Evolutionary conservation across 2,797 vertebrate species (phyloP), one percentile per base, ranked within the genome.

Genomic region (Carcharodon carcharias): DNA sequence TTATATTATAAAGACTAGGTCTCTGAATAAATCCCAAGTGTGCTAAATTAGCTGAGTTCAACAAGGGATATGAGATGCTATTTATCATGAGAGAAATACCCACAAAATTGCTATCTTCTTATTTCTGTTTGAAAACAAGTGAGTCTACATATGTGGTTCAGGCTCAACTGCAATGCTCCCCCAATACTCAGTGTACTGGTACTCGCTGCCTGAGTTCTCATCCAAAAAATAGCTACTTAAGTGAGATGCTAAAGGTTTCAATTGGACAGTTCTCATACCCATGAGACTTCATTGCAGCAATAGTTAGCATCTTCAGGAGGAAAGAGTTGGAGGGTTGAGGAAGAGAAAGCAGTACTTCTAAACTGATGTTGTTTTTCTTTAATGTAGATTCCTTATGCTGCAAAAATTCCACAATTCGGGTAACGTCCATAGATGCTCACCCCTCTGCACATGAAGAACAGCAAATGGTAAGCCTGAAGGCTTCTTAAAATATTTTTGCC

Each of bases 361-460:
- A 71, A 31, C 23, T 95, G 35, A 65, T 26, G 1, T 54, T 95
- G 31, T 95, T 77, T 95, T 31, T 63, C 67, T 95, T 18, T 45
- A 56, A 95, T 77, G 50, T 67, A 95, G 94, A 77, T 77, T 95
- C 69, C 18, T 58, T 92, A 92, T 92, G 89, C 94, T 54, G 69
- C 94, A 95, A 69, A 95, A 95, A 54, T 71, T 35, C 28, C 50
- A 95, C 40, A 56, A 73, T 73, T 95, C 31, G 23, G 7, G 28
- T 71, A 95, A 35, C 94, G 14, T 77, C 67, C 28, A 3, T 58
- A n/a, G 94, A 77, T 56, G 69, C 12, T 28, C 56, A 95, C 5
- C 23, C 88, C 14, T n/a, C 91, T 61, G 26, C 26, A 69, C 65
- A 50, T 95, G 45, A 95, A 58, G 94, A 77, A n/a, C 12, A 92